A percentile compares a stretch with the other conserved stretches of the same genome.
phyloP scores from a whole-genome alignment of 2,113 vertebrate genomes.

The Sitta europaea region DNA sequence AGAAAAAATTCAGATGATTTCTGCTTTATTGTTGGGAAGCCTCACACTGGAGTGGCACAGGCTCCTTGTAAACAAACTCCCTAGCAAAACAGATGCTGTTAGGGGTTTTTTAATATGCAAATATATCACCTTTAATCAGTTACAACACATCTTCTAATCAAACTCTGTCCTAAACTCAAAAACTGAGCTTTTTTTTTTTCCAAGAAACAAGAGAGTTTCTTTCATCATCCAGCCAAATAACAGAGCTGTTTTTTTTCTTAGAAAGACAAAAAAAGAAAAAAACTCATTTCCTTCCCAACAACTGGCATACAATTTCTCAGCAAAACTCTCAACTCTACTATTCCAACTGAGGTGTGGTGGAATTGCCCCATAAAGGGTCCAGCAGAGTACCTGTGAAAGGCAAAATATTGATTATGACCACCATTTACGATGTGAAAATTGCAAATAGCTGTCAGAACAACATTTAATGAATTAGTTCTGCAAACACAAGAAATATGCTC shows the following conservation, averaged over 20 bases:
- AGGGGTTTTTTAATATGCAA: neutral
- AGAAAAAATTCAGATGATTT: neutral
- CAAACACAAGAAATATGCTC: neutral
- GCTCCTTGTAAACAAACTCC: neutral
- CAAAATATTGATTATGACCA: neutral
- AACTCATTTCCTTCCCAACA: neutral
- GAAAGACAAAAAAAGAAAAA: neutral
- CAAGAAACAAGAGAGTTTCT: neutral
- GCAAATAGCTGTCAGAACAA: neutral
- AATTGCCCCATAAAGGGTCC: neutral
- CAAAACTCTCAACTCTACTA: neutral
- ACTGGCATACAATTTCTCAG: neutral
- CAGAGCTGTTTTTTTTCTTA: neutral
- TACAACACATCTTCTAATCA: neutral
- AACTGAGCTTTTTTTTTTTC: neutral
- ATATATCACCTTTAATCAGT: neutral
- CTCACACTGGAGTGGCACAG: neutral
- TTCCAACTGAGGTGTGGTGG: neutral
- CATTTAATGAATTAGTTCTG: neutral
- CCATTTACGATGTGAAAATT: neutral
- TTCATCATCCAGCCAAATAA: neutral
- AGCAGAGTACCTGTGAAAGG: neutral
- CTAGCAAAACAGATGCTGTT: neutral
- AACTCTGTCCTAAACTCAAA: neutral
- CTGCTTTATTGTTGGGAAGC: neutral